A percentile compares a stretch with the other conserved stretches of the same genome.
Evolutionary conservation across 2,113 vertebrate species (phyloP).

Genomic region (Falco punctatus): DNA sequence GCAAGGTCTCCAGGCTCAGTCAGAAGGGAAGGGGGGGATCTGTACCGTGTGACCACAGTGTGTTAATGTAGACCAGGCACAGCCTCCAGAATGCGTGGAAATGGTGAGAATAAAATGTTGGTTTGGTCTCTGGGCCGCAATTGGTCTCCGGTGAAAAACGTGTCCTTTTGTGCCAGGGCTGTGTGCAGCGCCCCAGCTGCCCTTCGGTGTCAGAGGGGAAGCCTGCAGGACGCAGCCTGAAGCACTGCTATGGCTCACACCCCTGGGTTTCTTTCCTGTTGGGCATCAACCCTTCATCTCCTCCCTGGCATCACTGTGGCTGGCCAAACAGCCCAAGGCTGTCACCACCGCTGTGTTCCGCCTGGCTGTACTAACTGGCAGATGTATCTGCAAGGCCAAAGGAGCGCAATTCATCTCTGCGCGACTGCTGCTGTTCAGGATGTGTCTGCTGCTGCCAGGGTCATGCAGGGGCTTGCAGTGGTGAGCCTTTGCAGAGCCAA

Average conservation of each 20-base stretch:
- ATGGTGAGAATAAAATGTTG: background rate
- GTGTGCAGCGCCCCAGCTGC: background rate
- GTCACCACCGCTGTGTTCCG: accelerated
- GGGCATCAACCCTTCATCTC: background rate
- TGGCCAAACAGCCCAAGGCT: background rate
- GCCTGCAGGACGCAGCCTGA: background rate
- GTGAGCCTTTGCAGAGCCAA: background rate
- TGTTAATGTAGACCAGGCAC: background rate
- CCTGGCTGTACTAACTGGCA: background rate
- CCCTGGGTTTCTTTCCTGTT: background rate
- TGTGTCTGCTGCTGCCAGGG: background rate
- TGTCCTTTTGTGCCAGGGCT: background rate
- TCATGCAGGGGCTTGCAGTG: background rate
- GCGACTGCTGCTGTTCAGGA: background rate
- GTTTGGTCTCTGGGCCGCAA: background rate
- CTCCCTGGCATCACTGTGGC: background rate
- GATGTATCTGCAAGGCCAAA: background rate
- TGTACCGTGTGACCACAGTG: background rate
- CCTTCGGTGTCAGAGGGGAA: background rate
- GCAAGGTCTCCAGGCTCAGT: background rate
- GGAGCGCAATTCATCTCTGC: accelerated
- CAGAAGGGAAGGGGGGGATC: background rate
- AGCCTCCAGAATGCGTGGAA: background rate
- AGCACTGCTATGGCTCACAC: background rate
- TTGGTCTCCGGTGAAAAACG: background rate